These are phyloP conservation scores for Cenopis cana DNA, from an alignment of 2,888 invertebrate species.

Conservation along the genomic window DNA sequence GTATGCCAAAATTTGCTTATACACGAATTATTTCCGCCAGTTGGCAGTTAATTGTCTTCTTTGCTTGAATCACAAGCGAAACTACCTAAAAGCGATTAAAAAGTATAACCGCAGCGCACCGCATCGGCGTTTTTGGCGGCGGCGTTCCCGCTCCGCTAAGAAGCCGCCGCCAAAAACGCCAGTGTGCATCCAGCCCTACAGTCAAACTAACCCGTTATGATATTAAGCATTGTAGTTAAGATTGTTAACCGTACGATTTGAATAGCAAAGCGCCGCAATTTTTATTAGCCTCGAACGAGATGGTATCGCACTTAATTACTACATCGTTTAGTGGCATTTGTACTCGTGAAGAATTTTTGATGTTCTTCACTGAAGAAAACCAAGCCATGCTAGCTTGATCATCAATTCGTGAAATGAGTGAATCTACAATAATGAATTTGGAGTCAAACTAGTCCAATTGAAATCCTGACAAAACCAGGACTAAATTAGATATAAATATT, in stretches of 20 bases:
- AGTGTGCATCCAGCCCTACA: no score
- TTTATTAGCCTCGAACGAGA: conserved; percentile 75
- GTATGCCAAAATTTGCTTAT: no score
- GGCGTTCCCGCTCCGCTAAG: no score
- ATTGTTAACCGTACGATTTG: conserved; percentile 60
- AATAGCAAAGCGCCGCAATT: conserved; percentile 76
- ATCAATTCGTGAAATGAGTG: not conserved
- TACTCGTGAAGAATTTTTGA: conserved; percentile 34
- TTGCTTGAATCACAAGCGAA: no score
- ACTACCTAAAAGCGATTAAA: no score
- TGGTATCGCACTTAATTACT: conserved; percentile 76
- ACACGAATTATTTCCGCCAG: no score
- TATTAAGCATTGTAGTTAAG: conserved; percentile 42
- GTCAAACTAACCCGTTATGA: conserved; percentile 22
- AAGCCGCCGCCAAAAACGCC: no score
- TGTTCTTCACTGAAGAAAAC: conserved; percentile 44
- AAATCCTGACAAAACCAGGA: not conserved
- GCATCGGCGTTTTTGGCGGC: no score
- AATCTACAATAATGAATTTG: not conserved
- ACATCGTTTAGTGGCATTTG: conserved; percentile 72
- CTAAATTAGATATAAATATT: no score
- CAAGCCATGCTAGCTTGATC: conserved; percentile 18
- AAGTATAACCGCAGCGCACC: no score
- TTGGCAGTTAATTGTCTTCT: no score
- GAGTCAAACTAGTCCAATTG: not conserved